Evolutionary conservation across 2,888 invertebrate species (phyloP).

Genomic region (Leptinotarsa rubiginosa): DNA sequence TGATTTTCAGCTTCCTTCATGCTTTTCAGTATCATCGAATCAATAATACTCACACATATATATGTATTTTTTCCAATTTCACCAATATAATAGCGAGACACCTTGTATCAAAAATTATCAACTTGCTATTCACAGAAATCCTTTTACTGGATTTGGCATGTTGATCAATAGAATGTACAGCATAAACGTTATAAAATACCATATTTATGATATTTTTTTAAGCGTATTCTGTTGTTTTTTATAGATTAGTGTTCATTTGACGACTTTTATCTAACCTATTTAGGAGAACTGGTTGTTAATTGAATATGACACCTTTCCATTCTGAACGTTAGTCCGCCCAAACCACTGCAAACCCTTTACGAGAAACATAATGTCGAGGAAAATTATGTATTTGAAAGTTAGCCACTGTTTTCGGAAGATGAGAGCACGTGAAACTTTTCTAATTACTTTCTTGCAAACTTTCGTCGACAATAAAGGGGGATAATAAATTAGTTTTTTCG

Average conservation of each 20-base stretch:
- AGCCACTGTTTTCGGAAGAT: slow-evolving; percentile 27
- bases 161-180: too few species aligned
- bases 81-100: too few species aligned
- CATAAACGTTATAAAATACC: too few species aligned
- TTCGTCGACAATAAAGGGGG: slow-evolving; percentile 33
- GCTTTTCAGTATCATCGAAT: too few species aligned
- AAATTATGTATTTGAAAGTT: slow-evolving; percentile 26
- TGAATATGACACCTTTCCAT: not conserved
- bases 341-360: not conserved
- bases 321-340: not conserved
- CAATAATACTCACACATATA: too few species aligned
- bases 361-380: slow-evolving; percentile 19
- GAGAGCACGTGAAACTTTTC: slow-evolving; percentile 39
- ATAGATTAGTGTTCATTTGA: not conserved
- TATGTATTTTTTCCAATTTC: too few species aligned
- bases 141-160: too few species aligned
- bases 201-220: too few species aligned
- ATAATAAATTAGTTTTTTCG: slow-evolving; percentile 39
- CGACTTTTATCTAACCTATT: not conserved
- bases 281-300: not conserved
- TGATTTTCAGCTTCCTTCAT: too few species aligned
- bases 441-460: slow-evolving; percentile 40
- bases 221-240: too few species aligned
- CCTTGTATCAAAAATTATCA: too few species aligned
- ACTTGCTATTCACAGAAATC: too few species aligned